These are phyloP conservation scores for Hippolais icterina DNA, from an alignment of 2,113 vertebrate species.

Conservation along the genomic window DNA sequence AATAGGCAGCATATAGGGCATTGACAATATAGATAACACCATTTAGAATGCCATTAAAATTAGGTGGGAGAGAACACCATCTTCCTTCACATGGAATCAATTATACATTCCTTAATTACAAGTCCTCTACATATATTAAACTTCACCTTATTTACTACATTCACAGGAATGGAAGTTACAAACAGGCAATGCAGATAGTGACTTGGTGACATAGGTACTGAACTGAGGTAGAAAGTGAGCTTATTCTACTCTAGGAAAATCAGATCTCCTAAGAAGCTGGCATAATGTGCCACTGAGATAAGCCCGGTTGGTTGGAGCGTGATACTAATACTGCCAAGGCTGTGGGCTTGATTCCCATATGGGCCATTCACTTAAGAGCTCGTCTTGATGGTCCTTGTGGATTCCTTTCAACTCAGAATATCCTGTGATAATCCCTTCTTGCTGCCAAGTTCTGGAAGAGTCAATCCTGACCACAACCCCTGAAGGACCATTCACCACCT, in stretches of 20 bases:
- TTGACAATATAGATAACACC: neutral
- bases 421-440: neutral
- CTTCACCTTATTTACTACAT: neutral
- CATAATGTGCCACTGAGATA: neutral
- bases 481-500: neutral
- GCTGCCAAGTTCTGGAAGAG: neutral
- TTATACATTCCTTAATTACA: neutral
- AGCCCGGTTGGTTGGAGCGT: accelerated
- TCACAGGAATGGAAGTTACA: neutral
- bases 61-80: neutral
- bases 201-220: neutral
- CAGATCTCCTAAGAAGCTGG: neutral
- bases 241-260: neutral
- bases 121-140: neutral
- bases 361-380: neutral
- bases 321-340: neutral
- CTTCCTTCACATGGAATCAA: neutral
- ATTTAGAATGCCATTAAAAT: neutral
- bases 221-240: neutral
- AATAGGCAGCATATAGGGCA: neutral
- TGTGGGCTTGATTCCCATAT: neutral
- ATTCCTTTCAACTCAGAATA: neutral
- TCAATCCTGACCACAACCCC: neutral
- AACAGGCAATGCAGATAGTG: neutral
- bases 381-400: neutral